A percentile compares a stretch with the other conserved stretches of the same genome.
phyloP scores from a whole-genome alignment of 2,888 invertebrate genomes.

The Hirtodrosophila histrioides region DNA sequence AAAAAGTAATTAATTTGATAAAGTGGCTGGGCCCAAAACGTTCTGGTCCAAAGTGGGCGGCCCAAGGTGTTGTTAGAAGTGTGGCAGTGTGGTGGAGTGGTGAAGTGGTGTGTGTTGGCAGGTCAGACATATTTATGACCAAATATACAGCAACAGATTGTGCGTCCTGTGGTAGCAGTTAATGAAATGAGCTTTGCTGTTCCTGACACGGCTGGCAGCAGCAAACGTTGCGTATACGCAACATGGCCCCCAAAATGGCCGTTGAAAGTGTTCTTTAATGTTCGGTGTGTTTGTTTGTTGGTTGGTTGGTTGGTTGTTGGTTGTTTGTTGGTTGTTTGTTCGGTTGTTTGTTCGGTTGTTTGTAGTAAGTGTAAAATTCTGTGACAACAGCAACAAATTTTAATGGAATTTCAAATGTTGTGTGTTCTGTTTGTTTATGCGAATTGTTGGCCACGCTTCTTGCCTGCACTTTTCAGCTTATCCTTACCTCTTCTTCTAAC shows the following conservation, averaged over 20 bases:
- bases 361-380: constrained; percentile 44
- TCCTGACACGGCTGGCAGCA: constrained; percentile 40
- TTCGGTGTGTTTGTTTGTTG: constrained; percentile 15
- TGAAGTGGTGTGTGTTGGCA: constrained; percentile 15
- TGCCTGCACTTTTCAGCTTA: not conserved
- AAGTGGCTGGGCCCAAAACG: constrained; percentile 60
- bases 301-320: constrained; percentile 13
- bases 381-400: constrained; percentile 64
- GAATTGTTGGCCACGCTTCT: constrained; percentile 6
- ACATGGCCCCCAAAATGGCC: constrained; percentile 29
- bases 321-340: constrained; percentile 16
- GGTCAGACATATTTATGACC: constrained; percentile 59
- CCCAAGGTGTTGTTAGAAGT: constrained; percentile 56
- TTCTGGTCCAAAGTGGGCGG: constrained; percentile 23
- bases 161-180: constrained; percentile 62
- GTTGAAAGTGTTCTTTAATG: constrained; percentile 55
- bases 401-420: constrained; percentile 75
- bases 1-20: constrained; percentile 79
- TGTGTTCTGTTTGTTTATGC: constrained; percentile 30
- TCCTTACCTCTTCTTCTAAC: not conserved
- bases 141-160: constrained; percentile 72
- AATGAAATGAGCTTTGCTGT: constrained; percentile 68
- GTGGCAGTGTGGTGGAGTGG: not conserved
- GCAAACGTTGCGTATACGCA: constrained; percentile 55
- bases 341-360: constrained; percentile 15